Evolutionary conservation across 2,113 vertebrate species (phyloP).

Genomic region (Podocnemis expansa): DNA sequence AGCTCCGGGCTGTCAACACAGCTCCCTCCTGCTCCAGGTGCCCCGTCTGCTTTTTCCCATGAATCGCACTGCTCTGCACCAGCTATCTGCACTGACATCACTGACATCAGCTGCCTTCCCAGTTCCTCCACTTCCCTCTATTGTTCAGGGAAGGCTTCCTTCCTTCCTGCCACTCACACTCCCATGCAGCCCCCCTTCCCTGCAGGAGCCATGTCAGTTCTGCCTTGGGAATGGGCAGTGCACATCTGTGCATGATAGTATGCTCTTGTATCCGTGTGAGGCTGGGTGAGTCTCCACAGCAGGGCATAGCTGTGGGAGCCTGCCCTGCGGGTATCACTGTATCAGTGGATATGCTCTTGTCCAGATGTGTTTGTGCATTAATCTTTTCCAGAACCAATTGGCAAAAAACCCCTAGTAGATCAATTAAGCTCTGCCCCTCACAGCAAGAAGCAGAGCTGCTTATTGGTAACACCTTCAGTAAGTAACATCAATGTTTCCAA

Average conservation of each 20-base stretch:
- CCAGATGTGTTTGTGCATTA: neutral
- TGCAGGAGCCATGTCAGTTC: rapidly evolving
- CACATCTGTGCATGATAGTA: neutral
- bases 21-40: neutral
- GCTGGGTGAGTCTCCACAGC: neutral
- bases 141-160: conserved; percentile 82
- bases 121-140: conserved; percentile 83
- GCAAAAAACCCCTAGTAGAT: neutral
- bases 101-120: conserved; percentile 54
- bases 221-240: neutral
- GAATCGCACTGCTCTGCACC: conserved; percentile 41
- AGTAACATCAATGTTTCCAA: neutral
- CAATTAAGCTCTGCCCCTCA: neutral
- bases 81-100: conserved; percentile 63
- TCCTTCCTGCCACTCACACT: conserved; percentile 79
- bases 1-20: neutral
- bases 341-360: neutral
- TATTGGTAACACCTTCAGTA: neutral
- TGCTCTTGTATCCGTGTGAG: neutral
- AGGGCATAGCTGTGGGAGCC: neutral
- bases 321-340: too few species aligned
- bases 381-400: neutral
- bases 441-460: neutral
- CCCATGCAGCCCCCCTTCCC: conserved; percentile 64
- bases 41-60: conserved; percentile 39